Evolutionary conservation across 2,797 vertebrate genomes (phyloP).

Genomic region (Crenichthys baileyi): DNA sequence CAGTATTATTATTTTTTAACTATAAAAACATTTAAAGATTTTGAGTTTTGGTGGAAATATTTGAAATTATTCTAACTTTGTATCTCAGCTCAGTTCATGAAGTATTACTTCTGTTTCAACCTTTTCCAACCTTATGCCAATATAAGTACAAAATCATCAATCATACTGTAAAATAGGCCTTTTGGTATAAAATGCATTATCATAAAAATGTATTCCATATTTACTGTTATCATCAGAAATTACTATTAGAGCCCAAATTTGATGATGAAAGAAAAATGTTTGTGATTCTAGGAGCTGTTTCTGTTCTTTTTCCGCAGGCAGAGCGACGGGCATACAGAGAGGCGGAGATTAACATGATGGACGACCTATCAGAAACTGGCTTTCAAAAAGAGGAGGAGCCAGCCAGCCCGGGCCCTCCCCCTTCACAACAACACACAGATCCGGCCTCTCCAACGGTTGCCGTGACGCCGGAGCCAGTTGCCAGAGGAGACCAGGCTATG

Average conservation of each 20-base stretch:
- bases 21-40: background rate
- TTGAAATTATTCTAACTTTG: background rate
- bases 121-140: background rate
- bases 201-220: background rate
- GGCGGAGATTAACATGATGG: conserved; percentile 78
- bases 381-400: conserved; percentile 80
- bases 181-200: background rate
- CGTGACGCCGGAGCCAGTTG: conserved; percentile 78
- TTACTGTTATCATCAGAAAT: background rate
- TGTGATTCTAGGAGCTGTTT: background rate
- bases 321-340: conserved; percentile 75
- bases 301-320: conserved; percentile 57
- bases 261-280: background rate
- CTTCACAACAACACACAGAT: conserved; percentile 81
- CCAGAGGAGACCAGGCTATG: conserved; percentile 73
- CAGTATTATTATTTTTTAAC: background rate
- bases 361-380: conserved; percentile 75
- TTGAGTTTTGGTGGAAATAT: background rate
- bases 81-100: background rate
- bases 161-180: background rate
- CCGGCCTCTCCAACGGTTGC: conserved; percentile 82
- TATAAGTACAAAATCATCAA: background rate
- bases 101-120: background rate
- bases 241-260: background rate
- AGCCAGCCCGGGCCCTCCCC: conserved; percentile 66